Evolutionary conservation across 1,140 invertebrate genomes (phyloP).

Genomic region (Ceratina australensis): DNA sequence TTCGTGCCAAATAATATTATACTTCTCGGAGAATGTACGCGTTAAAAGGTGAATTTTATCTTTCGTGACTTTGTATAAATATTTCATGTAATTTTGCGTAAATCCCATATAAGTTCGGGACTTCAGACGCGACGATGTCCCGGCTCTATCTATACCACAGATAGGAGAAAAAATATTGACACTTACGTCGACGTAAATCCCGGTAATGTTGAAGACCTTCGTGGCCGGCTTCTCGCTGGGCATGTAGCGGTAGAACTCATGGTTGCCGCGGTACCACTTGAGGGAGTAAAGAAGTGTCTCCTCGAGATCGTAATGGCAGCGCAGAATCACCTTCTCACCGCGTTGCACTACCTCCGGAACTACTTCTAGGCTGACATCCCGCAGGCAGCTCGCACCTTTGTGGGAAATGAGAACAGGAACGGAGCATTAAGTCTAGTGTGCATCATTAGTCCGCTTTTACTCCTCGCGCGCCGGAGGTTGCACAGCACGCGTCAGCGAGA

Average conservation of each 20-base stretch:
- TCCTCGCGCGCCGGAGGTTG: constrained; percentile 60
- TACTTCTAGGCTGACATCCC: constrained; percentile 78
- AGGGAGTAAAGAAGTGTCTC: constrained; percentile 86
- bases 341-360: constrained; percentile 83
- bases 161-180: neutral
- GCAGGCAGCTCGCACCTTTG: constrained; percentile 75
- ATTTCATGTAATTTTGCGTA: too few relatives aligned
- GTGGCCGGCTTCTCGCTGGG: constrained; percentile 84
- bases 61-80: too few relatives aligned
- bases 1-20: too few relatives aligned
- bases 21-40: too few relatives aligned
- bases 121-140: too few relatives aligned
- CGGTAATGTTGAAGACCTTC: constrained; percentile 85
- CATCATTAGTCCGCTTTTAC: constrained; percentile 70
- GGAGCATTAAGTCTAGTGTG: constrained; percentile 69
- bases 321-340: constrained; percentile 83
- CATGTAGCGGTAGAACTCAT: constrained; percentile 87
- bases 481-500: constrained; percentile 70
- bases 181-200: constrained; percentile 89
- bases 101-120: too few relatives aligned
- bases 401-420: constrained; percentile 66
- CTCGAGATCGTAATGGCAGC: constrained; percentile 87
- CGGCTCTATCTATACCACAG: neutral
- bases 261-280: constrained; percentile 89
- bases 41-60: too few relatives aligned